Evolutionary conservation across 2,797 vertebrate genomes (phyloP).

Genomic region (Ciconia nigra): DNA sequence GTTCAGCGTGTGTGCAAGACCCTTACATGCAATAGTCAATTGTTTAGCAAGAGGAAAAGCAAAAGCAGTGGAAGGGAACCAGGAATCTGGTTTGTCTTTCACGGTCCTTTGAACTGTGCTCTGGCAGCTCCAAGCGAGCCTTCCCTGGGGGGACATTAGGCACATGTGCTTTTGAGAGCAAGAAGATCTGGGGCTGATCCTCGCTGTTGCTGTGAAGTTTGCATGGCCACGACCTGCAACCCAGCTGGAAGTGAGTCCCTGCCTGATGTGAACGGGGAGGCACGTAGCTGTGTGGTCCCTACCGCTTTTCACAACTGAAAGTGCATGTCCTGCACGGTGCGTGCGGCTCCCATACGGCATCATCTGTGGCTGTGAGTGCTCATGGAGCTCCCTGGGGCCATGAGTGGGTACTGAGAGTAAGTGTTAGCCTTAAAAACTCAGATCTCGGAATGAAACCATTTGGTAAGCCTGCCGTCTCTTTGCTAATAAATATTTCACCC

Average conservation of each 20-base stretch:
- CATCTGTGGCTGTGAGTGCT: fast-evolving
- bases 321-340: fast-evolving
- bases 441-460: not conserved
- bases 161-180: not conserved
- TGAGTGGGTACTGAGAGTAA: not conserved
- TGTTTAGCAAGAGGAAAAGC: not conserved
- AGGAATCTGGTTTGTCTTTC: not conserved
- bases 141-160: not conserved
- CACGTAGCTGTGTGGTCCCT: not conserved
- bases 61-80: not conserved
- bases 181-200: not conserved
- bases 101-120: not conserved
- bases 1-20: not conserved
- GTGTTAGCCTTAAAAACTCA: not conserved
- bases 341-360: not conserved
- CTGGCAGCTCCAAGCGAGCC: not conserved
- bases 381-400: not conserved
- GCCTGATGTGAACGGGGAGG: not conserved
- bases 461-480: not conserved
- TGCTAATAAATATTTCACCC: not conserved
- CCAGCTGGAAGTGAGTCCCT: not conserved
- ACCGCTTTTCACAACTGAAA: not conserved
- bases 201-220: not conserved
- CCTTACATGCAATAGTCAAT: not conserved
- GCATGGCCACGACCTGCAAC: not conserved